Conservation (phyloP, 2,888 invertebrate species). For the Drosophila limbata region DNA sequence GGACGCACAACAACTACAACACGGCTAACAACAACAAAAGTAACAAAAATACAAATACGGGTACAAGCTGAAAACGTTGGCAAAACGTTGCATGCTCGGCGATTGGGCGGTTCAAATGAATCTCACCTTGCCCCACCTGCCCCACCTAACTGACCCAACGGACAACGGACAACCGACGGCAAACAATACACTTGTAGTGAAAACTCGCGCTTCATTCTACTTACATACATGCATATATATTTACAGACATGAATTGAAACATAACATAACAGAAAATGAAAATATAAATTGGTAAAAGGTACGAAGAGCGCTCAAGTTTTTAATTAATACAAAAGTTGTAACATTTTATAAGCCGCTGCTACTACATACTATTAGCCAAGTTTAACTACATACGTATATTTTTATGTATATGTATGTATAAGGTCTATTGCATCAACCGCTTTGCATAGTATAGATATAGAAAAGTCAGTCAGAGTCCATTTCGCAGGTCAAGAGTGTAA, state of each 20-base stretch:
- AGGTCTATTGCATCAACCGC: conserved; percentile 24
- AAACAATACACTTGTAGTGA: conserved; percentile 55
- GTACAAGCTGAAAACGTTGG: conserved; percentile 69
- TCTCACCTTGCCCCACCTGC: conserved; percentile 26
- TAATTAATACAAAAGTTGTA: conserved; percentile 84
- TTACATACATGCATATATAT: conserved; percentile 13
- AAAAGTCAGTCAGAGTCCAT: conserved; percentile 11
- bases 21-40: conserved; percentile 17
- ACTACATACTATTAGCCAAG: conserved; percentile 57
- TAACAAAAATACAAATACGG: conserved; percentile 30
- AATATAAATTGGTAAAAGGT: conserved; percentile 60
- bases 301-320: conserved; percentile 77
- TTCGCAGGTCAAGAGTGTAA: conserved; percentile 28
- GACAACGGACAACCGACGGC: conserved; percentile 38
- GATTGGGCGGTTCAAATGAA: conserved; percentile 62
- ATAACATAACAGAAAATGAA: conserved; percentile 41
- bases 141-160: conserved; percentile 8
- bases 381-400: background rate
- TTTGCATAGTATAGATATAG: conserved; percentile 6
- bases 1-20: conserved; percentile 46
- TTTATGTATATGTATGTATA: background rate
- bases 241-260: conserved; percentile 52
- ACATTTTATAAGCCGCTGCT: conserved; percentile 81
- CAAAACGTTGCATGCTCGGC: conserved; percentile 73
- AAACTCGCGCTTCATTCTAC: conserved; percentile 53